Base-by-base conservation (phyloP, 2,113 vertebrate genomes). In the Oncorhynchus masou region DNA sequence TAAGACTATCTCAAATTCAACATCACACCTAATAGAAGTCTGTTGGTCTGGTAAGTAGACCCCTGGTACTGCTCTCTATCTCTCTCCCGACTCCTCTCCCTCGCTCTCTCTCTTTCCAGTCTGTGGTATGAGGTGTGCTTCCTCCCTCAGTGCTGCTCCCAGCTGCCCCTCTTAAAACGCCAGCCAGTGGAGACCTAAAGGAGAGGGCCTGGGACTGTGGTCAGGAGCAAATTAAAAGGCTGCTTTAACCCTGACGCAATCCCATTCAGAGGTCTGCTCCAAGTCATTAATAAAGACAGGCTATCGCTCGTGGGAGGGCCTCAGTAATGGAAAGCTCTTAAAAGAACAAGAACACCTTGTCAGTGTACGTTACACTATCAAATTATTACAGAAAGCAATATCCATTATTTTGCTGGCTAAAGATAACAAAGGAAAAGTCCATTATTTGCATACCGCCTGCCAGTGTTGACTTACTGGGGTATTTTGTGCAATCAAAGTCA, bases 241-340 rank as follows among this genome's bases (percentile, higher is more conserved):
- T 88, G 85, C 81, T 79, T 91, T 70, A 83, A 82, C 88, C 80
- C 81, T 87, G 88, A 92, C 68, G 88, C 87, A 86, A 89, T 85
- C 83, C 45, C 74, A 67, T 75, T 81, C 79, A 64, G 78, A 75
- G 82, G 78, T 68, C 84, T 80, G 39, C 79, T 84, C 84, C 87
- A 76, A 76, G 82, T 87, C 86, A 87, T 91, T 92, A 92, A 92
- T 90, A 86, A 83, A 90, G 86, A 84, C 88, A 86, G 88, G 75
- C 79, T 59, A 29, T 66, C 78, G 67, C 81, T 83, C n/a, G 86
- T 86, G 83, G 89, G 88, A 88, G 86, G 89, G 77, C 80, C 39
- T 84, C 59, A 77, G 76, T 82, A 74, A 83, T 81, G 82, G 79
- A 90, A 85, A 83, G 69, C 62, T 83, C 85, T 86, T 85, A 85